phyloP scores from a whole-genome alignment of 2,113 vertebrate species.

The Capreolus pygargus region DNA sequence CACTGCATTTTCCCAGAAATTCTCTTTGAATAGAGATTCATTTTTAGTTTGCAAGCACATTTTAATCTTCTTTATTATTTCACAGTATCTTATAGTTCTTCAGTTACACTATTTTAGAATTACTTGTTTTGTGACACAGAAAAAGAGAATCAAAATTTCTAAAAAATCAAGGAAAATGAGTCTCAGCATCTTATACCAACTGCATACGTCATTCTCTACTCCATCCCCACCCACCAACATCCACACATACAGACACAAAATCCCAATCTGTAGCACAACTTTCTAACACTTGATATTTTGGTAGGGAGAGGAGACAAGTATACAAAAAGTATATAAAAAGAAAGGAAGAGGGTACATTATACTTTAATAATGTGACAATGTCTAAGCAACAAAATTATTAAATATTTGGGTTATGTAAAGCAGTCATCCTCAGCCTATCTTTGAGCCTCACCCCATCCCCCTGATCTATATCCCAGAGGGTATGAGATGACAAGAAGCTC shows the following conservation, averaged over 20 bases:
- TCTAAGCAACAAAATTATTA: slow-evolving; percentile 5
- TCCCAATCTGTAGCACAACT: background rate
- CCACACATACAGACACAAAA: background rate
- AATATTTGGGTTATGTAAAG: background rate
- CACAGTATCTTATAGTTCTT: background rate
- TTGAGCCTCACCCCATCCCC: background rate
- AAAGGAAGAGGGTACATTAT: background rate
- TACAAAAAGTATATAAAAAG: background rate
- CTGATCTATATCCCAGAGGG: background rate
- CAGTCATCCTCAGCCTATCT: background rate
- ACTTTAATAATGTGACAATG: background rate
- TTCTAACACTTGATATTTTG: background rate
- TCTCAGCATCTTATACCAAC: background rate
- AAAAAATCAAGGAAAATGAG: background rate
- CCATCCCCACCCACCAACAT: background rate
- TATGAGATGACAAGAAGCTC: background rate
- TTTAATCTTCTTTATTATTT: slow-evolving; percentile 14
- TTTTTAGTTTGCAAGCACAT: slow-evolving; percentile 29
- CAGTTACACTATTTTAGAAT: background rate
- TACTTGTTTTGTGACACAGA: background rate
- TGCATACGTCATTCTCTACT: background rate
- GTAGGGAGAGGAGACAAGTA: background rate
- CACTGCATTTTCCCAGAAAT: background rate
- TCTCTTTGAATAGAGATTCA: slow-evolving; percentile 14
- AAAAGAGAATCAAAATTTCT: background rate